Conservation (phyloP, 1,140 invertebrate genomes). For the Schlechtendalia chinensis region DNA sequence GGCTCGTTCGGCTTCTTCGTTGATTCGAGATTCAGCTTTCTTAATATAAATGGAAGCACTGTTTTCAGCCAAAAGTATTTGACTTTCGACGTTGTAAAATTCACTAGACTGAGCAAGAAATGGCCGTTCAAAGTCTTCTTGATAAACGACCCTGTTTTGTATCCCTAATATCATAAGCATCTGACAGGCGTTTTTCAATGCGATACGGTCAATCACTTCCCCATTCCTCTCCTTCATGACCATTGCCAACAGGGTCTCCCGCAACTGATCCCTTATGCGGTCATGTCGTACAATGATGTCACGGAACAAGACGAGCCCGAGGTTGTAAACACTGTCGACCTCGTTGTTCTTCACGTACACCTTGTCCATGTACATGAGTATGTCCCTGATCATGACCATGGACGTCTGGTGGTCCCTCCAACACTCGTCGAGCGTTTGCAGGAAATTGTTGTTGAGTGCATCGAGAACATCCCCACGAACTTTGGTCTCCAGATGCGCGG, state of each 20-base stretch:
- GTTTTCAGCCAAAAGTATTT: constrained; percentile 98
- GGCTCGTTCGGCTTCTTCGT: constrained; percentile 95
- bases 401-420: constrained; percentile 99
- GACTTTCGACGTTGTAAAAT: constrained; percentile 98
- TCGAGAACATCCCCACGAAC: constrained; percentile 90
- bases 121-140: constrained; percentile 98
- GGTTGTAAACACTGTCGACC: constrained; percentile 98
- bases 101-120: constrained; percentile 96
- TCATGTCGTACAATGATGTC: constrained; percentile 96
- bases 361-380: constrained; percentile 99
- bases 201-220: constrained; percentile 94
- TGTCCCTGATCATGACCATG: constrained; percentile 99
- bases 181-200: constrained; percentile 95
- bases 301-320: constrained; percentile 96
- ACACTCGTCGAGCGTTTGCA: constrained; percentile 92
- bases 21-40: constrained; percentile 96
- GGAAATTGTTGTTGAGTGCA: constrained; percentile 93
- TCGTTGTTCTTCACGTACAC: constrained; percentile 99
- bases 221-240: constrained; percentile 93
- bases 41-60: constrained; percentile 98
- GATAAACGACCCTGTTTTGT: constrained; percentile 90
- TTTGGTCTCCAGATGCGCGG: constrained; percentile 92
- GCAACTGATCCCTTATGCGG: constrained; percentile 88
- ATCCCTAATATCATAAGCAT: constrained; percentile 98
- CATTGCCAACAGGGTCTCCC: constrained; percentile 91